Conservation (phyloP, 1,140 invertebrate species). For the Caenorhabditis remanei region DNA sequence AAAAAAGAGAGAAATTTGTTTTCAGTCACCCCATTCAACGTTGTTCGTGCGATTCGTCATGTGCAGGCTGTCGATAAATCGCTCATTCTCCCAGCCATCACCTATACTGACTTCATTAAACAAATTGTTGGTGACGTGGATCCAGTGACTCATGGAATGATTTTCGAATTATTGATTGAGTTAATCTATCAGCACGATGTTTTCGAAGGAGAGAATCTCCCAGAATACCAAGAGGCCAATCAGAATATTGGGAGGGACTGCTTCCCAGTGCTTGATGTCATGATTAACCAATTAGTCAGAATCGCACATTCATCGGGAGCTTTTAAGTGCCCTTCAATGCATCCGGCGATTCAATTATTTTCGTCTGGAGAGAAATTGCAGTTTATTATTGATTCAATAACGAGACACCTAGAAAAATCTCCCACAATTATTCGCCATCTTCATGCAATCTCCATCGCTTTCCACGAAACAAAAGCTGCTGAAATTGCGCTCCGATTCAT, state of each 20-base stretch:
- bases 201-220: neutral
- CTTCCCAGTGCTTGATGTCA: constrained; percentile 11
- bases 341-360: constrained; percentile 18
- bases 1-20: neutral
- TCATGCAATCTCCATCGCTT: constrained; percentile 51
- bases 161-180: constrained; percentile 42
- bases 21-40: constrained; percentile 58
- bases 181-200: neutral
- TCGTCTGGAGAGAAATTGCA: constrained; percentile 1
- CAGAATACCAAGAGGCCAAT: neutral
- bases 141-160: constrained; percentile 10
- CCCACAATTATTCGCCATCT: constrained; percentile 53
- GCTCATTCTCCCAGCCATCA: constrained; percentile 12
- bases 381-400: constrained; percentile 5
- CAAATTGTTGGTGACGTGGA: constrained; percentile 56
- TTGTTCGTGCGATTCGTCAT: constrained; percentile 56
- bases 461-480: constrained; percentile 44
- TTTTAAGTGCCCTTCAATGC: neutral
- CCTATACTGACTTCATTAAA: constrained; percentile 35
- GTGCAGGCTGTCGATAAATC: constrained; percentile 39
- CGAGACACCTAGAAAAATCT: neutral
- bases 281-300: neutral
- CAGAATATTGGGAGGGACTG: neutral
- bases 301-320: neutral
- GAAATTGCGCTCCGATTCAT: constrained; percentile 56